Conservation (phyloP, 2,113 vertebrate genomes). For the Numida meleagris region DNA sequence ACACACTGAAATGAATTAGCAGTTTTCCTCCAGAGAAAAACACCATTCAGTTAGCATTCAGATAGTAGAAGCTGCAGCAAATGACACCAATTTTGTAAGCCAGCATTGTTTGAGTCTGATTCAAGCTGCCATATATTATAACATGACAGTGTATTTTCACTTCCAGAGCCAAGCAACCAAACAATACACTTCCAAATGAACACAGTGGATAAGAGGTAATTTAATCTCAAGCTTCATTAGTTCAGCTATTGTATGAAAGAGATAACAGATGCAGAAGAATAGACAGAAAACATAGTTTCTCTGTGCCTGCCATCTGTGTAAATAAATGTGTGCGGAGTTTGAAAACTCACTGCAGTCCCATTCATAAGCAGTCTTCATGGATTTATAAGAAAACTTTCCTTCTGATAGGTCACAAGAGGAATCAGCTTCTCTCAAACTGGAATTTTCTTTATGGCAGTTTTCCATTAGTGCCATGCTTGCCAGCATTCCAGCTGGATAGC, state of each 20-base stretch:
- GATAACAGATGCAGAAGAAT: neutral
- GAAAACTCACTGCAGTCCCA: neutral
- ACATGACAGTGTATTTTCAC: neutral
- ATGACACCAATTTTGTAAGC: neutral
- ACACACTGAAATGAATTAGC: neutral
- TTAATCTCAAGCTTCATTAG: constrained; percentile 45
- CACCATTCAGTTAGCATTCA: neutral
- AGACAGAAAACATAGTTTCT: neutral
- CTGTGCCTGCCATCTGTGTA: neutral
- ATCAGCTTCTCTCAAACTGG: neutral
- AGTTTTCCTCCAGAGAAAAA: neutral
- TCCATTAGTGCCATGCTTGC: neutral
- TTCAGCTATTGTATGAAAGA: constrained; percentile 4
- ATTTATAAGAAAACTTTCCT: neutral
- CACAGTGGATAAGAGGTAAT: neutral
- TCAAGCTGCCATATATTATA: neutral
- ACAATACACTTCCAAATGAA: constrained; percentile 1
- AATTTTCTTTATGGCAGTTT: neutral
- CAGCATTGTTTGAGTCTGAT: neutral
- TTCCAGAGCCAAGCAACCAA: neutral
- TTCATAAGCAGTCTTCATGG: neutral
- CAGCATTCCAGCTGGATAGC: neutral
- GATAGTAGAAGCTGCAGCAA: neutral
- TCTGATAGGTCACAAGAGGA: neutral
- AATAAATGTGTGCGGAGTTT: neutral